Conservation (phyloP, 2,888 invertebrate species). For the Bellardia bayeri region DNA sequence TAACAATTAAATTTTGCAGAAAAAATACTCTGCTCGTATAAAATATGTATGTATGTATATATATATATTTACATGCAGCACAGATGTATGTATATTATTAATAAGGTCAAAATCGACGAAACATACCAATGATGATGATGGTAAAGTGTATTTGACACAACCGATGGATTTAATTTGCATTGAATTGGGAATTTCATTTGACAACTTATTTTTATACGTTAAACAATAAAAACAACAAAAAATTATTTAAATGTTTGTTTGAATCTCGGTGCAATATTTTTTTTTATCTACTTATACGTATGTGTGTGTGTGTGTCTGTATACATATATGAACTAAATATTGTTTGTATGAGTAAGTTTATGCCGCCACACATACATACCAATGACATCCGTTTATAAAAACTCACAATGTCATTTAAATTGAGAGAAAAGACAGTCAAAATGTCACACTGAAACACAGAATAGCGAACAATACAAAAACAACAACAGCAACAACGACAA, state of each 20-base stretch:
- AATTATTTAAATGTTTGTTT: constrained; percentile 65
- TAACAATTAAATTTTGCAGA: constrained; percentile 61
- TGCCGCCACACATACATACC: constrained; percentile 42
- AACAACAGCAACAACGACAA: constrained; percentile 11
- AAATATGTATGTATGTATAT: background rate
- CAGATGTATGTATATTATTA: constrained; percentile 33
- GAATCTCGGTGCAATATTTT: constrained; percentile 40
- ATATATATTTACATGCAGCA: background rate
- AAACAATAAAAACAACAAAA: constrained; percentile 24
- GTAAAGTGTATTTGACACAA: constrained; percentile 73
- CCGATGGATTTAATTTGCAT: constrained; percentile 77
- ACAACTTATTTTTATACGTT: constrained; percentile 75
- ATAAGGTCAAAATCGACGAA: constrained; percentile 74
- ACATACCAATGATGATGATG: constrained; percentile 70
- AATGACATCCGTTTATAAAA: constrained; percentile 70
- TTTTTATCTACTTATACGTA: constrained; percentile 30
- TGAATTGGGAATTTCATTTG: constrained; percentile 79
- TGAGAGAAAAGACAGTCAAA: constrained; percentile 74
- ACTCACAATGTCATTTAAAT: constrained; percentile 72
- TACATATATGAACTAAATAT: constrained; percentile 10
- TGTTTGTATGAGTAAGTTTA: background rate
- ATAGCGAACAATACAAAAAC: constrained; percentile 50
- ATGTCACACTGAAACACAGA: constrained; percentile 65
- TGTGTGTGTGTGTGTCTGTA: constrained; percentile 8
- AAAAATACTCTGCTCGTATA: constrained; percentile 10